A percentile compares a stretch with the other conserved stretches of the same genome.
phyloP scores from a whole-genome alignment of 2,113 vertebrate genomes.

The Aleadryas rufinucha region DNA sequence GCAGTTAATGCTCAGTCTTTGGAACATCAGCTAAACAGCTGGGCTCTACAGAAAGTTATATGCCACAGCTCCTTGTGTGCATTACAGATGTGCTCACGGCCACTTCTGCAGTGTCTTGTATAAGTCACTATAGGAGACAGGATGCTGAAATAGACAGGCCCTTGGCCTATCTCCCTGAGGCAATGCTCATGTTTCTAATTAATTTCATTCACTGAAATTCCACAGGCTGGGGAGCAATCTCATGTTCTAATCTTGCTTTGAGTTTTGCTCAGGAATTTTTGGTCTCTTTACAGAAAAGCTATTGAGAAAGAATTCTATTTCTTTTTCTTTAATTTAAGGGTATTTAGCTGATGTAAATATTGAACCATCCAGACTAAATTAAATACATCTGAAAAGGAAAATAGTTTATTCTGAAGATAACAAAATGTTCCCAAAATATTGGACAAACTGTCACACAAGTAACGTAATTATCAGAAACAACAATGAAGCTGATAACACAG shows the following conservation, averaged over 20 bases:
- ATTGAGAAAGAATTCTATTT: neutral
- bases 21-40: neutral
- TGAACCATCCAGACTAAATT: neutral
- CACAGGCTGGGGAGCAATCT: neutral
- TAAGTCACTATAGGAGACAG: neutral
- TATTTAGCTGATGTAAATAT: neutral
- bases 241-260: neutral
- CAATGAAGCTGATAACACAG: neutral
- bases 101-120: neutral
- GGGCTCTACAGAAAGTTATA: neutral
- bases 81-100: neutral
- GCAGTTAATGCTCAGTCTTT: neutral
- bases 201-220: constrained; percentile 40
- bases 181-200: constrained; percentile 46
- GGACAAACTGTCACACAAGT: neutral
- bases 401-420: neutral
- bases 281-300: neutral
- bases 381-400: neutral
- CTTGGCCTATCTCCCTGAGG: constrained; percentile 14
- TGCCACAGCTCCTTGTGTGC: neutral
- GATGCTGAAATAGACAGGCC: constrained; percentile 16
- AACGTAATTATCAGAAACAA: neutral
- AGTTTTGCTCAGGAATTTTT: constrained; percentile 12
- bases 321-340: neutral
- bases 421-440: neutral